A percentile compares a stretch with the other conserved stretches of the same genome.
Conservation (phyloP, 2,797 vertebrate species). For the Ctenopoma kingsleyae region DNA sequence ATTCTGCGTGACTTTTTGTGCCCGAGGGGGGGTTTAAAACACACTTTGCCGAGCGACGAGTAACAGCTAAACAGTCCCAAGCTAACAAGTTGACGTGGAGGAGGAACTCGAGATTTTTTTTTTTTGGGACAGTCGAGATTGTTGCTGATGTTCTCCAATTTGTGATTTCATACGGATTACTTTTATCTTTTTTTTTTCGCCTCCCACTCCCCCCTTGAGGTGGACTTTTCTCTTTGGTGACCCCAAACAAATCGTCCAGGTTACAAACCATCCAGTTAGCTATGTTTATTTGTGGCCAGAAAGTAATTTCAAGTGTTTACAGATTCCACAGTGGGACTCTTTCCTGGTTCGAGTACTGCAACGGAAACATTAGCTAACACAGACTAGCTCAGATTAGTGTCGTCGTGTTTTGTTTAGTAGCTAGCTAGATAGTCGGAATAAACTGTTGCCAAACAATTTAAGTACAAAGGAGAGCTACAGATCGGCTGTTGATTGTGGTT, state of each 20-base stretch:
- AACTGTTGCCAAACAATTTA: constrained; percentile 37
- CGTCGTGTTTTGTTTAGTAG: constrained; percentile 47
- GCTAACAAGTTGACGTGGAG: constrained; percentile 79
- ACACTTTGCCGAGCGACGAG: constrained; percentile 31
- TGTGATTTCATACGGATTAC: constrained; percentile 58
- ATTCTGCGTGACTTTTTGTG: constrained; percentile 43
- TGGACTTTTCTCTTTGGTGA: constrained; percentile 18
- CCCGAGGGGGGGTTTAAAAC: constrained; percentile 20
- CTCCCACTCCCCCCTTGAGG: not conserved
- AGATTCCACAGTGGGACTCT: constrained; percentile 75
- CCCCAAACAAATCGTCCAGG: constrained; percentile 23
- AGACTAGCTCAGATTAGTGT: constrained; percentile 66
- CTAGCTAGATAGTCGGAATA: constrained; percentile 45
- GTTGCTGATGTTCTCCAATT: constrained; percentile 23
- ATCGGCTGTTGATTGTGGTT: constrained; percentile 9
- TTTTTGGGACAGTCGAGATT: constrained; percentile 13
- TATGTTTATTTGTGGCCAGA: constrained; percentile 81
- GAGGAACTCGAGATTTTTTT: constrained; percentile 53
- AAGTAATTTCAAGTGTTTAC: constrained; percentile 75
- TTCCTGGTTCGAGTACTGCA: constrained; percentile 76
- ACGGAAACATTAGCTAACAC: constrained; percentile 86
- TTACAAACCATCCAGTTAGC: constrained; percentile 64
- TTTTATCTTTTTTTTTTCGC: not conserved
- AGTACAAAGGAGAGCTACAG: constrained; percentile 5
- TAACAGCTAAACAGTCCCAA: constrained; percentile 29